Conservation (phyloP, 2,113 vertebrate genomes). For the Phrynosoma platyrhinos region DNA sequence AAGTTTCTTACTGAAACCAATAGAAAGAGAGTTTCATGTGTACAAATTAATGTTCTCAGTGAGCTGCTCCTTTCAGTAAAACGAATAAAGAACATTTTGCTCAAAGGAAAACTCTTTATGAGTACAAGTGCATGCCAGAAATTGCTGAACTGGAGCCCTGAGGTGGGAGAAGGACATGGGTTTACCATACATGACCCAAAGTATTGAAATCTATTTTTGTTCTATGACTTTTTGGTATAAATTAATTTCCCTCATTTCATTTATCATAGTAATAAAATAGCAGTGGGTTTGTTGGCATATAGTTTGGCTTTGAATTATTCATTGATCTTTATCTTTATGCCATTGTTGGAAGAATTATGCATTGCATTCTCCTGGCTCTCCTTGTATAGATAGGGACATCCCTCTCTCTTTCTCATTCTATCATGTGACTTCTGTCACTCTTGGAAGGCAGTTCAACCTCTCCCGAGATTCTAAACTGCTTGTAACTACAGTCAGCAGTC, state of each 20-base stretch:
- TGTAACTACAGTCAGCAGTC: too few species aligned
- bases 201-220: not conserved
- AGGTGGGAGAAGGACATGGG: too few species aligned
- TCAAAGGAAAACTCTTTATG: not conserved
- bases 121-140: too few species aligned
- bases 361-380: too few species aligned
- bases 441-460: too few species aligned
- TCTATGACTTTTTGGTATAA: slow-evolving; percentile 3
- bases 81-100: not conserved
- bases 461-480: too few species aligned
- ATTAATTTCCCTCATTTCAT: slow-evolving; percentile 7
- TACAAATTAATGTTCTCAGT: not conserved
- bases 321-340: slow-evolving; percentile 18
- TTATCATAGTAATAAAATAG: not conserved
- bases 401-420: too few species aligned
- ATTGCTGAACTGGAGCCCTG: not conserved
- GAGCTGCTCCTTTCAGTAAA: not conserved
- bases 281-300: not conserved
- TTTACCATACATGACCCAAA: too few species aligned
- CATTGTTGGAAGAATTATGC: not conserved
- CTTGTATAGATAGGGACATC: too few species aligned
- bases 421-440: too few species aligned
- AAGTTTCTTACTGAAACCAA: too few species aligned
- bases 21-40: not conserved
- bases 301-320: slow-evolving; percentile 10